phyloP scores from a whole-genome alignment of 2,797 vertebrate species.

The Alcedo atthis region DNA sequence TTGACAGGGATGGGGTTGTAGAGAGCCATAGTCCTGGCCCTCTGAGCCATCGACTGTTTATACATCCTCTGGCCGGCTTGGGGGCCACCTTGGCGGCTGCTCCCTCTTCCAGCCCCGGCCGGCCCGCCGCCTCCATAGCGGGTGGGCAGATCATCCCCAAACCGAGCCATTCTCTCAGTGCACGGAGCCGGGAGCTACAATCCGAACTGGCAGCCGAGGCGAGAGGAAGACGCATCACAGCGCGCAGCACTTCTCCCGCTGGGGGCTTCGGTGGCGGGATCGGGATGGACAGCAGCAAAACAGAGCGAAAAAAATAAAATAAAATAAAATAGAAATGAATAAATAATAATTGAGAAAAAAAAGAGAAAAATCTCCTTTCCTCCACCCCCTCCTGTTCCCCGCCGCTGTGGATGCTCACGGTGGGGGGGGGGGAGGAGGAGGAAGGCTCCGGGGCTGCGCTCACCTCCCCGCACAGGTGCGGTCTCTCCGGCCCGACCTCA shows the following conservation, averaged over 20 bases:
- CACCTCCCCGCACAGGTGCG: constrained; percentile 47
- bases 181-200: constrained; percentile 80
- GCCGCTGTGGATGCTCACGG: background rate
- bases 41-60: constrained; percentile 95
- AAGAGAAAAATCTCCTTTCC: background rate
- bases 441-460: constrained; percentile 18
- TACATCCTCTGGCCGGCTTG: constrained; percentile 87
- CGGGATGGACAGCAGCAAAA: background rate
- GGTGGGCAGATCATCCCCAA: constrained; percentile 90
- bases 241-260: constrained; percentile 73
- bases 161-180: constrained; percentile 90
- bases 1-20: constrained; percentile 98
- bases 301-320: background rate
- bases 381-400: background rate
- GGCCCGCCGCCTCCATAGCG: constrained; percentile 89
- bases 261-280: constrained; percentile 52
- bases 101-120: constrained; percentile 81
- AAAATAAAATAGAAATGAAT: background rate
- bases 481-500: constrained; percentile 20
- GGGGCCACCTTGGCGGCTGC: constrained; percentile 82
- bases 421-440: background rate
- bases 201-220: constrained; percentile 80
- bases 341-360: background rate
- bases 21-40: constrained; percentile 96
- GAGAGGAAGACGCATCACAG: constrained; percentile 88